These are phyloP conservation scores for Microcaecilia unicolor DNA, from an alignment of 2,797 vertebrate species.

Conservation along the genomic window DNA sequence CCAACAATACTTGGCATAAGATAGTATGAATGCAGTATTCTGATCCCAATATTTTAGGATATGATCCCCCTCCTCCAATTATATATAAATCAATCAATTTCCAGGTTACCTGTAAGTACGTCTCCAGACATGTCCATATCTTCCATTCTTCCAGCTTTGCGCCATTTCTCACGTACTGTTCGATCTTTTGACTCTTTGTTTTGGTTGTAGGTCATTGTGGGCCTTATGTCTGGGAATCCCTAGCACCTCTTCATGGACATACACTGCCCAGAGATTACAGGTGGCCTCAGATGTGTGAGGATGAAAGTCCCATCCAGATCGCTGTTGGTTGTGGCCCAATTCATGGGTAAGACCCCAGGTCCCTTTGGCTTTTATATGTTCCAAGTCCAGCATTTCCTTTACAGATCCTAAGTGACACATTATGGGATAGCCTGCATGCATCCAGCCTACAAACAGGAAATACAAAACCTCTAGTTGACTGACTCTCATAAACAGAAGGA, in stretches of 20 bases:
- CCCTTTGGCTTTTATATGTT: slow-evolving; percentile 11
- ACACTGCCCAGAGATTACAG: slow-evolving; percentile 90
- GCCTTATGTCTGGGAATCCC: slow-evolving; percentile 53
- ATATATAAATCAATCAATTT: not conserved
- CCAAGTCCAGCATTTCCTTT: slow-evolving; percentile 26
- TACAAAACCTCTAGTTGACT: not conserved
- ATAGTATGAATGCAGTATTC: too few relatives aligned
- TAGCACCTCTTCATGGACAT: slow-evolving; percentile 73
- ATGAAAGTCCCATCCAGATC: slow-evolving; percentile 67
- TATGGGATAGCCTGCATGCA: slow-evolving; percentile 85
- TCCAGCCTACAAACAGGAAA: slow-evolving; percentile 57
- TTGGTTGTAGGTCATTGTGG: slow-evolving; percentile 26
- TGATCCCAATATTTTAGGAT: too few relatives aligned
- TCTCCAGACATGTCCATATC: slow-evolving; percentile 75
- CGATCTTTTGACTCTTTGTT: slow-evolving; percentile 26
- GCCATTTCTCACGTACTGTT: slow-evolving; percentile 34
- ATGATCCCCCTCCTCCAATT: too few relatives aligned
- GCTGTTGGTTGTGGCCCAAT: slow-evolving; percentile 84
- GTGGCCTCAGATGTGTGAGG: slow-evolving; percentile 82
- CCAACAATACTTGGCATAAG: too few relatives aligned
- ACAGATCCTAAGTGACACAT: slow-evolving; percentile 58
- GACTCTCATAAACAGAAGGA: too few relatives aligned
- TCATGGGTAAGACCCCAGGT: slow-evolving; percentile 81
- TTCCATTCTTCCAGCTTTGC: slow-evolving; percentile 47
- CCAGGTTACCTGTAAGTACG: slow-evolving; percentile 72